phyloP scores from a whole-genome alignment of 2,797 vertebrate species.

The Rhadinocentrus ornatus region DNA sequence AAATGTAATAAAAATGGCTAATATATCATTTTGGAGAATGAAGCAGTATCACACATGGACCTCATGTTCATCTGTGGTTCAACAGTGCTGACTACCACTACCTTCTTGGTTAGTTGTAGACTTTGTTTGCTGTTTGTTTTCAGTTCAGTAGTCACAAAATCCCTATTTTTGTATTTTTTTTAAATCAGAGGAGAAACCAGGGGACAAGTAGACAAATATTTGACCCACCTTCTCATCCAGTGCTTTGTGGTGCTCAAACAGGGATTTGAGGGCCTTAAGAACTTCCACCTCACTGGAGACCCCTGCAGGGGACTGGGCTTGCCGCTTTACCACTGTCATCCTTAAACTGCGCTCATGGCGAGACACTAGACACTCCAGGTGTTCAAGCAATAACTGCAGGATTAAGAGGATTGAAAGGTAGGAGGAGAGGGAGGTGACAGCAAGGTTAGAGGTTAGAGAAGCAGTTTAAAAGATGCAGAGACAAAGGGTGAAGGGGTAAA shows the following conservation, averaged over 20 bases:
- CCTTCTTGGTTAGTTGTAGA: neutral
- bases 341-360: slow-evolving; percentile 91
- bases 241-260: slow-evolving; percentile 96
- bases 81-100: neutral
- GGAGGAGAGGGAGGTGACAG: slow-evolving; percentile 2
- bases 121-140: neutral
- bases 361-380: slow-evolving; percentile 92
- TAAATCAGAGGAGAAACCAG: neutral
- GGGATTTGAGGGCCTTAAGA: slow-evolving; percentile 94
- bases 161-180: neutral
- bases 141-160: neutral
- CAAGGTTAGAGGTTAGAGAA: slow-evolving; percentile 1
- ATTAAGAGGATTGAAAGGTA: neutral
- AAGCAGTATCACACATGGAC: too few species aligned
- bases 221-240: slow-evolving; percentile 91
- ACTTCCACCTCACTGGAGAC: slow-evolving; percentile 97
- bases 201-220: neutral
- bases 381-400: slow-evolving; percentile 87
- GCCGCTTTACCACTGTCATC: slow-evolving; percentile 94
- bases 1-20: neutral
- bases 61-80: neutral
- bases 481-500: neutral
- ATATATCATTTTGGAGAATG: neutral
- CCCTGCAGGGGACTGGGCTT: slow-evolving; percentile 91
- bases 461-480: slow-evolving; percentile 3